Evolutionary conservation across 1,140 invertebrate species (phyloP).

Genomic region (Brachionus plicatilis): DNA sequence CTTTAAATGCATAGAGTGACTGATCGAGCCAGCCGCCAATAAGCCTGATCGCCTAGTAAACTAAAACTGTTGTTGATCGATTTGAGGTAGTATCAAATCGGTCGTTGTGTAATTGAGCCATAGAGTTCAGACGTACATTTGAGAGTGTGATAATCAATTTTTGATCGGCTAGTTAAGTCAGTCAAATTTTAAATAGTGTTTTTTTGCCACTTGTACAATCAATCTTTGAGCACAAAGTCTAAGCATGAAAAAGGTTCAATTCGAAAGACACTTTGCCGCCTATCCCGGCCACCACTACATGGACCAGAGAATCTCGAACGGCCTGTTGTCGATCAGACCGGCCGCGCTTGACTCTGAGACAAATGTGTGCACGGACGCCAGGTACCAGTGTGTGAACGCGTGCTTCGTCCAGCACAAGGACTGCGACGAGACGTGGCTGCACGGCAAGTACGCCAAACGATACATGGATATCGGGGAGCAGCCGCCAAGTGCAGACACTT

Average conservation of each 20-base stretch:
- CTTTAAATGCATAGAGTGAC: too few relatives aligned
- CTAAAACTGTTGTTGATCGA: neutral
- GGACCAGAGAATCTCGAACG: neutral
- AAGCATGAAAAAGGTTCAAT: neutral
- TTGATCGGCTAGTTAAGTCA: constrained; percentile 14
- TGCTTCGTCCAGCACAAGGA: neutral
- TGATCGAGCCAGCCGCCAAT: too few relatives aligned
- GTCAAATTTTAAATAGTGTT: neutral
- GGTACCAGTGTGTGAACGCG: too few relatives aligned
- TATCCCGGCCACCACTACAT: too few relatives aligned
- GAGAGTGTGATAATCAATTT: neutral
- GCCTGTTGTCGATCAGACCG: neutral
- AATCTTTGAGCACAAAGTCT: neutral
- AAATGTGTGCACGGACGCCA: neutral
- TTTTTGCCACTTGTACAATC: too few relatives aligned
- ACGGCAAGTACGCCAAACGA: neutral
- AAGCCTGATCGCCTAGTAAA: neutral
- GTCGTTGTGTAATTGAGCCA: constrained; percentile 20
- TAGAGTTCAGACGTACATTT: neutral
- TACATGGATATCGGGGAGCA: neutral
- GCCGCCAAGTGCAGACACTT: neutral
- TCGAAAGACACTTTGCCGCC: neutral
- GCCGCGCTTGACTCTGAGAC: neutral
- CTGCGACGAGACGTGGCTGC: neutral
- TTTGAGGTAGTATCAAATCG: constrained; percentile 29